Percentiles rank a stretch among this genome's conserved stretches.
Conservation (phyloP, 2,797 vertebrate genomes). For the Sternarchorhynchus goeldii region DNA sequence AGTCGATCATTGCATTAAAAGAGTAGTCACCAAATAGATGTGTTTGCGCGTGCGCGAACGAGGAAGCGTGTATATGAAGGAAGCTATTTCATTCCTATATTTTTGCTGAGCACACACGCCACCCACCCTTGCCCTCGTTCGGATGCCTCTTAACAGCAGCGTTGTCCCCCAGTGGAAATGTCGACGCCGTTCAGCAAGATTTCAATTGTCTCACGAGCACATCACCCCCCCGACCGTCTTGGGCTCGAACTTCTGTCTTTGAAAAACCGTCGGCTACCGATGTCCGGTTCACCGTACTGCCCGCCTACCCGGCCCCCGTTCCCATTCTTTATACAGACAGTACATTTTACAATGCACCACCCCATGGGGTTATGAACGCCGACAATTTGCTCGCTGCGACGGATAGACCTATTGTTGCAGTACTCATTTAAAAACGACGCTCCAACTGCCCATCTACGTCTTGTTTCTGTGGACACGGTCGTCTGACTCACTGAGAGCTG, state of each 20-base stretch:
- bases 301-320: slow-evolving; percentile 51
- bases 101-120: not conserved
- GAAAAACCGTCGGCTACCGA: not conserved
- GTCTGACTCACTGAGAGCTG: no score
- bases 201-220: slow-evolving; percentile 71
- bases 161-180: slow-evolving; percentile 66
- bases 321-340: slow-evolving; percentile 63
- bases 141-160: slow-evolving; percentile 57
- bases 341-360: slow-evolving; percentile 69
- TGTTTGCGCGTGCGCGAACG: no score
- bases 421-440: slow-evolving; percentile 72
- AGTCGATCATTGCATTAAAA: no score
- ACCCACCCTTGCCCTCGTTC: not conserved
- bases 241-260: slow-evolving; percentile 37
- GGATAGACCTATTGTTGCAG: slow-evolving; percentile 69
- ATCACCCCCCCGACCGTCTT: slow-evolving; percentile 56
- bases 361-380: slow-evolving; percentile 67
- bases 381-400: slow-evolving; percentile 70
- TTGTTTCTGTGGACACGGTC: slow-evolving; percentile 64
- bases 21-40: no score
- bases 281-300: slow-evolving; percentile 2
- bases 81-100: not conserved
- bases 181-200: slow-evolving; percentile 71
- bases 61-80: not conserved
- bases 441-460: slow-evolving; percentile 76